Base-by-base conservation (phyloP, 1,140 invertebrate genomes). In the Antheraea pernyi region DNA sequence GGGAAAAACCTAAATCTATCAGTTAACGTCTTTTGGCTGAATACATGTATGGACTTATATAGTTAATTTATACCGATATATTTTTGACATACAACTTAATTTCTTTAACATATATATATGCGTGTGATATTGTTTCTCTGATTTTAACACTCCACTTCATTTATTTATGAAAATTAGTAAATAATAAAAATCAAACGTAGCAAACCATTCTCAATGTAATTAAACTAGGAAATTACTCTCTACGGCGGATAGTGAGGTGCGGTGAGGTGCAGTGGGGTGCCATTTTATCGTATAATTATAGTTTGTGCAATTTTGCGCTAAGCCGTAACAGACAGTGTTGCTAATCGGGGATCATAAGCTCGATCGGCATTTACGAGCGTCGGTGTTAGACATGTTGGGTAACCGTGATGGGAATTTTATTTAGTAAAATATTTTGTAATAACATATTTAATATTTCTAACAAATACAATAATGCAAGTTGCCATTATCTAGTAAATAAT, bases 271-370 rank as follows among this genome's bases (percentile, higher is more conserved):
- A 1, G 46, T 53, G 11, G 5, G 16, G 46, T 53, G 7, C 39
- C 7, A 42, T 42, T 42, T 42, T 42, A 42, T 42, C 39, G 39
- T 42, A 42, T 53, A 22, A 65, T 19, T 19, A 46, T 46, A 18
- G 62, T 42, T 16, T 48, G 39, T 48, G 64, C 37, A 65, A 65
- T 53, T 64, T 65, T 53, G 37, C 37, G 30, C 30, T 19, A 19
- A 37, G 16, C 19, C 19, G 4, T 39, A 22, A 64, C 71, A 72
- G 71, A 72, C 71, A 46, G 59, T 66, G 71, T 69, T 37, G 37
- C 71, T 69, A 72, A 72, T 72, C 71, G 65, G 67, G 67, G 48
- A 72, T 67, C 67, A 59, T 65, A 67, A 63, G 62, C 36, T 59
- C 53, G 66, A 72, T 67, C 53, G 62, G 36, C 22, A 16, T 53